A percentile compares a stretch with the other conserved stretches of the same genome.
Evolutionary conservation across 2,113 vertebrate genomes (phyloP).

Genomic region (Herpetotheres cachinnans): DNA sequence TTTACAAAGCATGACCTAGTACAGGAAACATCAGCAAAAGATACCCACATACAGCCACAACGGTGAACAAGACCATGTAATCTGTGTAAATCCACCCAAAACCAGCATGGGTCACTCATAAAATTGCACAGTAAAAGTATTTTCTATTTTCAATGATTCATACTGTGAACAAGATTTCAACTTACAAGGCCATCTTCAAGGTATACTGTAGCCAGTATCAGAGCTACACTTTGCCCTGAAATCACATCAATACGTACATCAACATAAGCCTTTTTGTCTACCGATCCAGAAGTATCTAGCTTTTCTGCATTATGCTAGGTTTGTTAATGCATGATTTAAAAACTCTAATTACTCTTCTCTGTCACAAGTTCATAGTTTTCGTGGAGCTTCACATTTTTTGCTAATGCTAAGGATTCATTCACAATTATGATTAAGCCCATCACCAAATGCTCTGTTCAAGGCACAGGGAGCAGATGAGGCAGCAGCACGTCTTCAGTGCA

Average conservation of each 20-base stretch:
- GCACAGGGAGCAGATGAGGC: neutral
- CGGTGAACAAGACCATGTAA: accelerated
- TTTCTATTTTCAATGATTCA: neutral
- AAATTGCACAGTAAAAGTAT: neutral
- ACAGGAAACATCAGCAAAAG: neutral
- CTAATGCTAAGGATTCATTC: neutral
- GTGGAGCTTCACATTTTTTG: neutral
- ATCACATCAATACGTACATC: neutral
- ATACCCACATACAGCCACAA: neutral
- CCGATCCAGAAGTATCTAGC: neutral
- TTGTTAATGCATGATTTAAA: neutral
- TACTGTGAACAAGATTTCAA: neutral
- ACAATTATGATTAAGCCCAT: neutral
- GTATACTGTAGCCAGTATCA: neutral
- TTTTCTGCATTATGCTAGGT: neutral
- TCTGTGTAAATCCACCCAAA: neutral
- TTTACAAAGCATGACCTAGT: neutral
- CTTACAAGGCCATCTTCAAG: neutral
- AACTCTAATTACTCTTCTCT: neutral
- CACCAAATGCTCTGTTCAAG: neutral
- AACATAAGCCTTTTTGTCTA: neutral
- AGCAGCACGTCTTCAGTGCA: neutral
- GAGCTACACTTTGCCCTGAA: neutral
- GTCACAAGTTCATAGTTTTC: neutral
- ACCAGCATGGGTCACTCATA: neutral